phyloP scores from a whole-genome alignment of 2,888 invertebrate species.

The Drosophila niveifrons region DNA sequence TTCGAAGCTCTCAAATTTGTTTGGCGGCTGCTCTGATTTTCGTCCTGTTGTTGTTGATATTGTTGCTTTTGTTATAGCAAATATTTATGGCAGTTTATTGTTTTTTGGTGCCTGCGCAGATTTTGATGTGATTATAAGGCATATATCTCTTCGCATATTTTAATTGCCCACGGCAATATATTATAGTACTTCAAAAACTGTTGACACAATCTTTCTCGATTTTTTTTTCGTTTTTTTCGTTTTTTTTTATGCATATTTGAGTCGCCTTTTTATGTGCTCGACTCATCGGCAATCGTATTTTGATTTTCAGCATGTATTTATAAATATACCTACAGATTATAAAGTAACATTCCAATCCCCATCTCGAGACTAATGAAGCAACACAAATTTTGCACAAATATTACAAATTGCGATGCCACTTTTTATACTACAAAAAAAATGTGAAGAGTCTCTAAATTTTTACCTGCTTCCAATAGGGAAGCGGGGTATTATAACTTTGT shows the following conservation, averaged over 20 bases:
- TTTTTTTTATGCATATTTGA: conserved; percentile 22
- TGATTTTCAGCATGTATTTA: conserved; percentile 2
- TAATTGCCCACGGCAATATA: conserved; percentile 35
- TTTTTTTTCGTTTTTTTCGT: background rate
- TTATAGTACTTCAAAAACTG: conserved; percentile 39
- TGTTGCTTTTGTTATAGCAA: conserved; percentile 50
- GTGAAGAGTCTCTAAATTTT: too few relatives aligned
- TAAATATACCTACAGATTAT: background rate
- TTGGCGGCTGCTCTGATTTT: conserved; percentile 38
- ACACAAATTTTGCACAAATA: background rate
- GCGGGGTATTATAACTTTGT: too few relatives aligned
- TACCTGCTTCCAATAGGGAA: too few relatives aligned
- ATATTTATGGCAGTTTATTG: conserved; percentile 58
- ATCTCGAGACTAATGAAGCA: conserved; percentile 2
- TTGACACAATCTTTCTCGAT: conserved; percentile 24
- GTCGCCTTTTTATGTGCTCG: conserved; percentile 13
- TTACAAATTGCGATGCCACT: background rate
- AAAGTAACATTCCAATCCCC: conserved; percentile 2
- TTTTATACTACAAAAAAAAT: too few relatives aligned
- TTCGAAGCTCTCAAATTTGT: conserved; percentile 68
- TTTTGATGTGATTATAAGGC: conserved; percentile 49
- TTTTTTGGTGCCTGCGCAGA: conserved; percentile 41
- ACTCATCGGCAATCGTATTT: conserved; percentile 4
- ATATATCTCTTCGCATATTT: conserved; percentile 49
- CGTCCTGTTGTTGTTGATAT: conserved; percentile 32